Evolutionary conservation across 64 coral and sea anemone genomes (phyloP).

Genomic region (Dendronephthya gigantea): DNA sequence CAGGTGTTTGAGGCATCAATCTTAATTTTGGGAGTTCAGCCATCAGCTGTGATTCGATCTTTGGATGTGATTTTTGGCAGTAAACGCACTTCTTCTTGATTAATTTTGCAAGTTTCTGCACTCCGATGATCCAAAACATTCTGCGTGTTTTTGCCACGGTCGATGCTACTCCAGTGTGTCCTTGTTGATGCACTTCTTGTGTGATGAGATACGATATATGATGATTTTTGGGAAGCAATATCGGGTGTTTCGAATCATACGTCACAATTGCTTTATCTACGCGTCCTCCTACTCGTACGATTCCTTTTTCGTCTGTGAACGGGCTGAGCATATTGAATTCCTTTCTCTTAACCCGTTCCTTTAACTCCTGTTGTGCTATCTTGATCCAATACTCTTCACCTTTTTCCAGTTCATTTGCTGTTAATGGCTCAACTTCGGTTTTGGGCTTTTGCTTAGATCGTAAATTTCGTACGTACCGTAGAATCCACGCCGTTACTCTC

Average conservation of each 20-base stretch:
- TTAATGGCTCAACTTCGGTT: not conserved
- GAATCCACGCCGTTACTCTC: not conserved
- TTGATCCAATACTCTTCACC: not conserved
- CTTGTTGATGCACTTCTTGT: too few species aligned
- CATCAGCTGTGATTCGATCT: not conserved
- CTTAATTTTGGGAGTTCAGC: not conserved
- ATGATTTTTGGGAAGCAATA: not conserved
- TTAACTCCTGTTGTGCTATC: not conserved
- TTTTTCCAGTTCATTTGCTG: not conserved
- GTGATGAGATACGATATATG: not conserved
- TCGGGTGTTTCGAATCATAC: not conserved
- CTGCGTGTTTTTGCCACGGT: not conserved
- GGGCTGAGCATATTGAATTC: not conserved
- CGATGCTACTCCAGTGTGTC: not conserved
- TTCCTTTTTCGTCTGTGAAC: not conserved
- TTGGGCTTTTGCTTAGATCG: not conserved
- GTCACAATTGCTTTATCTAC: not conserved
- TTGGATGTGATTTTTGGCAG: too few species aligned
- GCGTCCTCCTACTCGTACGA: not conserved
- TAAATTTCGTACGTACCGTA: not conserved
- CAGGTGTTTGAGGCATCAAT: not conserved
- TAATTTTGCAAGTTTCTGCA: not conserved
- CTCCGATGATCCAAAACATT: not conserved
- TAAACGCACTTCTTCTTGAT: not conserved
- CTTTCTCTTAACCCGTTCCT: not conserved